Percentiles rank a stretch among this genome's conserved stretches.
phyloP scores from a whole-genome alignment of 2,113 vertebrate genomes.

The Grantiella picta region DNA sequence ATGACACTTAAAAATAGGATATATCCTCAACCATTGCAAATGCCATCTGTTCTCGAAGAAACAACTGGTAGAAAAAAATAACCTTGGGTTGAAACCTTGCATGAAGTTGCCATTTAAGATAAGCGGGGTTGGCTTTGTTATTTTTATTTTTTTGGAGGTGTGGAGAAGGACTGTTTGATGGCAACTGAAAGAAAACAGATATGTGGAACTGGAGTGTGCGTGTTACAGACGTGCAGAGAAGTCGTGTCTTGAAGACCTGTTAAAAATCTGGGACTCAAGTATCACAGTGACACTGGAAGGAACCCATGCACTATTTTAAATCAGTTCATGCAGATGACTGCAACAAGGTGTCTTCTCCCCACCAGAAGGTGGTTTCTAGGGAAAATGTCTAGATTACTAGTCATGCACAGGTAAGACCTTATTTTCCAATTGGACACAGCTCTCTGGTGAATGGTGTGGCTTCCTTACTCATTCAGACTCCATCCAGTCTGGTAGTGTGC shows the following conservation, averaged over 20 bases:
- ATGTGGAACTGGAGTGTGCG: not conserved
- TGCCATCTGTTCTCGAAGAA: conserved; percentile 57
- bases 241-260: not conserved
- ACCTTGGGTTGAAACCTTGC: conserved; percentile 50
- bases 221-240: not conserved
- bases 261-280: not conserved
- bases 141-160: conserved; percentile 39
- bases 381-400: not conserved
- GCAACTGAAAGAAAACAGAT: conserved; percentile 1
- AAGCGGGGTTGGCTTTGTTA: conserved; percentile 5
- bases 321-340: not conserved
- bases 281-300: not conserved
- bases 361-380: not conserved
- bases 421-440: not conserved
- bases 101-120: conserved; percentile 50
- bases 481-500: not conserved
- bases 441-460: not conserved
- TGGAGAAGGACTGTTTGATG: not conserved
- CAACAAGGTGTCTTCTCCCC: not conserved
- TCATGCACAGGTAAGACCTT: not conserved
- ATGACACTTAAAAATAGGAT: conserved; percentile 62
- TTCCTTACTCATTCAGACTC: not conserved
- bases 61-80: conserved; percentile 58
- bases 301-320: not conserved
- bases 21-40: conserved; percentile 30